phyloP scores from a whole-genome alignment of 2,888 invertebrate genomes.

The Phalera bucephala region DNA sequence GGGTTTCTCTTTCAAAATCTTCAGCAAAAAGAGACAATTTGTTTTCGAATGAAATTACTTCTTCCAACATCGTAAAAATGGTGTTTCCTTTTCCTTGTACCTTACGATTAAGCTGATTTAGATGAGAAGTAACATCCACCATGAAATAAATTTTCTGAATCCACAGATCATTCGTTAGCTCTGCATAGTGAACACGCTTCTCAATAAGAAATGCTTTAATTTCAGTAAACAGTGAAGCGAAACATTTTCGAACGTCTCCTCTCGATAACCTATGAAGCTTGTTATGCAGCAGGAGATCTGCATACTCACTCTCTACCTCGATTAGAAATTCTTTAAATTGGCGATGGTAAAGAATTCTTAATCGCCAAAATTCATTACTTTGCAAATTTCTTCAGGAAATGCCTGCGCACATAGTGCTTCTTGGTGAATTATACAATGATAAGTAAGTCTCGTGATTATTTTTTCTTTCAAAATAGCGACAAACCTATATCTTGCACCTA shows the following conservation, averaged over 20 bases:
- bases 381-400: too few relatives aligned
- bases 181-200: conserved; percentile 29
- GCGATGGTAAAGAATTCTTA: conserved; percentile 2
- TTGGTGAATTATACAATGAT: too few relatives aligned
- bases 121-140: conserved; percentile 35
- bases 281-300: too few relatives aligned
- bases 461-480: too few relatives aligned
- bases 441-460: too few relatives aligned
- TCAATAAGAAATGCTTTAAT: conserved; percentile 38
- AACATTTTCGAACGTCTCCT: conserved; percentile 26
- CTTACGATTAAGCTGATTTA: conserved; percentile 42
- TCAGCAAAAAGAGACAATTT: conserved; percentile 29
- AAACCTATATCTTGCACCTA: too few relatives aligned
- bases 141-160: conserved; percentile 41
- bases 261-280: conserved; percentile 25
- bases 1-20: conserved; percentile 17
- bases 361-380: too few relatives aligned
- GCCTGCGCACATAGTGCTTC: too few relatives aligned
- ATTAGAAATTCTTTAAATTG: too few relatives aligned
- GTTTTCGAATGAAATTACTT: conserved; percentile 25
- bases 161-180: conserved; percentile 2
- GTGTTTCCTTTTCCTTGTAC: conserved; percentile 37
- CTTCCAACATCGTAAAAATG: conserved; percentile 28
- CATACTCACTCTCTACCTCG: too few relatives aligned
- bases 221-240: conserved; percentile 19